Evolutionary conservation across 2,888 invertebrate species (phyloP).

Genomic region (Cybosia mesomella): DNA sequence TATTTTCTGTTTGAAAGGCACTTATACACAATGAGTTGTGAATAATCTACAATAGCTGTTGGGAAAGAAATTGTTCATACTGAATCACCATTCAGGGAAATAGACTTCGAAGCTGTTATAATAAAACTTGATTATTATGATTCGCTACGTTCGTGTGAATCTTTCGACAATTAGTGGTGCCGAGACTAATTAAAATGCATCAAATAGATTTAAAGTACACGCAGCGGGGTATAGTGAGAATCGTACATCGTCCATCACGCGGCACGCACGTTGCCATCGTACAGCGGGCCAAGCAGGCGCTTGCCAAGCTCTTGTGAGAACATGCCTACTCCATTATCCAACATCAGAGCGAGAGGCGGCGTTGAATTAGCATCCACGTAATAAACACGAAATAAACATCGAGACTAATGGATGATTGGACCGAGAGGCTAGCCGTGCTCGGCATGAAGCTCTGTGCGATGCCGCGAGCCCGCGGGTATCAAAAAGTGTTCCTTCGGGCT

Average conservation of each 20-base stretch:
- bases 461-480: conserved; percentile 22
- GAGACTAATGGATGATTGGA: conserved; percentile 81
- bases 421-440: conserved; percentile 24
- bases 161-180: conserved; percentile 60
- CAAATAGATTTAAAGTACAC: conserved; percentile 61
- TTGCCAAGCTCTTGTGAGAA: conserved; percentile 43
- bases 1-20: conserved; percentile 76
- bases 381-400: conserved; percentile 81
- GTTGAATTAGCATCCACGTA: conserved; percentile 75
- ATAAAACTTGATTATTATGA: conserved; percentile 69
- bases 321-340: conserved; percentile 61
- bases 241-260: conserved; percentile 55
- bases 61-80: conserved; percentile 71
- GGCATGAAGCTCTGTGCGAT: conserved; percentile 35
- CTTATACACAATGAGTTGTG: conserved; percentile 78
- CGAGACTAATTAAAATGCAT: conserved; percentile 68
- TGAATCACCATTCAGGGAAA: conserved; percentile 67
- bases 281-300: not conserved
- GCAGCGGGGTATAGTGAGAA: conserved; percentile 43
- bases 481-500: conserved; percentile 30
- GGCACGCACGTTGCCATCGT: conserved; percentile 29
- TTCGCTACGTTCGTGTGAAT: conserved; percentile 68
- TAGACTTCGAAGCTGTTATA: conserved; percentile 65
- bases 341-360: conserved; percentile 61
- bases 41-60: conserved; percentile 76